Conservation (phyloP, 2,113 vertebrate species). For the Cyprinodon variegatus region DNA sequence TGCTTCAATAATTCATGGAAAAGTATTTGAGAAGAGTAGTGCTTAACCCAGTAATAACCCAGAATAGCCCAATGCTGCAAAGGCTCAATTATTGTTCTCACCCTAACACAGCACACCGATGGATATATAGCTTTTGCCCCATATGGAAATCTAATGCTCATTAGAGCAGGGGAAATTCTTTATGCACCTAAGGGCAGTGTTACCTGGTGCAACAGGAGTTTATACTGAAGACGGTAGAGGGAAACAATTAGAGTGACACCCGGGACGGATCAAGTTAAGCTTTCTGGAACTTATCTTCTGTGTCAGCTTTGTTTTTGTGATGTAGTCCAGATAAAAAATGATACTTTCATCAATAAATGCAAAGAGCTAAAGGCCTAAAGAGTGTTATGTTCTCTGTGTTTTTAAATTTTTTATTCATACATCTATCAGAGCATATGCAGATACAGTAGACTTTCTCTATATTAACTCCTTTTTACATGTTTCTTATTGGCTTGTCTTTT, state of each 20-base stretch:
- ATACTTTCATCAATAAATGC: slow-evolving; percentile 30
- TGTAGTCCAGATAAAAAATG: slow-evolving; percentile 37
- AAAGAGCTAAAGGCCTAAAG: slow-evolving; percentile 50
- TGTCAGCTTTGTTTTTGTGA: slow-evolving; percentile 48
- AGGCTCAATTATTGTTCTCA: slow-evolving; percentile 31
- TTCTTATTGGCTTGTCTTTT: slow-evolving; percentile 27
- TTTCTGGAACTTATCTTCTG: slow-evolving; percentile 56
- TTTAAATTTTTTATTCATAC: slow-evolving; percentile 14
- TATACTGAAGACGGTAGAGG: slow-evolving; percentile 56
- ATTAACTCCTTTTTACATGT: slow-evolving; percentile 10
- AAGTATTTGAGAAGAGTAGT: slow-evolving; percentile 73
- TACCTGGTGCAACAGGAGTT: slow-evolving; percentile 59
- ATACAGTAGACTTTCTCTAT: slow-evolving; percentile 11
- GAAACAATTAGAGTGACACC: slow-evolving; percentile 72
- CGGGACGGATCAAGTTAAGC: slow-evolving; percentile 46
- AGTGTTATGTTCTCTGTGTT: slow-evolving; percentile 28
- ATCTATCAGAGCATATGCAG: slow-evolving; percentile 14
- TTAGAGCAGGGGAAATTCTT: slow-evolving; percentile 49
- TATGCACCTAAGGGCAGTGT: slow-evolving; percentile 42
- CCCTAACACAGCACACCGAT: slow-evolving; percentile 29
- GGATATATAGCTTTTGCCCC: slow-evolving; percentile 22
- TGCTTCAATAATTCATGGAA: slow-evolving; percentile 77
- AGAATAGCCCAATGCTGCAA: slow-evolving; percentile 49
- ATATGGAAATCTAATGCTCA: slow-evolving; percentile 61
- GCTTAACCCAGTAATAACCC: slow-evolving; percentile 66